Percentiles rank a stretch among this genome's conserved stretches.
These are phyloP conservation scores for Phrynocephalus guinanensis DNA, from an alignment of 2,797 vertebrate species.

Conservation along the genomic window DNA sequence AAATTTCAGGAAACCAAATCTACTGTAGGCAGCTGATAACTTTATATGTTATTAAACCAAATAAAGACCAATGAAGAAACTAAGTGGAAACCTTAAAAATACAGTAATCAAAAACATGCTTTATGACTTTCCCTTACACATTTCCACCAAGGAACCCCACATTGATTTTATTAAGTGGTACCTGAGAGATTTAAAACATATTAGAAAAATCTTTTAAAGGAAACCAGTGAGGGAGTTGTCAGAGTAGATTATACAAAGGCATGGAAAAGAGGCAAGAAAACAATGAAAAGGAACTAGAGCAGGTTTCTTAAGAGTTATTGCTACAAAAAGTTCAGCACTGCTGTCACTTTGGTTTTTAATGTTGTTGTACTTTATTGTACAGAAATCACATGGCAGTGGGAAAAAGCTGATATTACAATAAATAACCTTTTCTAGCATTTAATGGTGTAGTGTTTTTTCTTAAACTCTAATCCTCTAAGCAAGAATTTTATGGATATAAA, in stretches of 20 bases:
- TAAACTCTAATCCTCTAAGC: slow-evolving; percentile 15
- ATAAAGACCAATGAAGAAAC: not conserved
- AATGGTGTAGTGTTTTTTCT: not conserved
- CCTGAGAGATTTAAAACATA: slow-evolving; percentile 24
- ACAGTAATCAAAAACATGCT: not conserved
- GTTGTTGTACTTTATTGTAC: slow-evolving; percentile 32
- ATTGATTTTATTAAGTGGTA: slow-evolving; percentile 25
- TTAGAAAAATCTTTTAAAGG: slow-evolving; percentile 20
- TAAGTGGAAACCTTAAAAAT: not conserved
- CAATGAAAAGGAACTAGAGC: slow-evolving; percentile 29
- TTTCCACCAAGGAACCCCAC: slow-evolving; percentile 11
- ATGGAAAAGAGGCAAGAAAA: slow-evolving; percentile 34
- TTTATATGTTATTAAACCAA: not conserved
- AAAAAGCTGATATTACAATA: slow-evolving; percentile 26
- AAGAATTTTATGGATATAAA: slow-evolving; percentile 21
- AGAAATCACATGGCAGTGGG: slow-evolving; percentile 25
- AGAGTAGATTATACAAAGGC: slow-evolving; percentile 31
- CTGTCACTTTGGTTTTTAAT: slow-evolving; percentile 32
- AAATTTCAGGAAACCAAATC: not conserved
- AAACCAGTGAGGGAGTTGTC: slow-evolving; percentile 29
- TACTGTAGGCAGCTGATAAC: not conserved
- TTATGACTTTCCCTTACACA: not conserved
- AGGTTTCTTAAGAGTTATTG: slow-evolving; percentile 35
- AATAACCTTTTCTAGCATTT: slow-evolving; percentile 14
- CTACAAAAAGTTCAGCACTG: slow-evolving; percentile 24